These are phyloP conservation scores for Operophtera brumata DNA, from an alignment of 2,888 invertebrate genomes.

Conservation along the genomic window DNA sequence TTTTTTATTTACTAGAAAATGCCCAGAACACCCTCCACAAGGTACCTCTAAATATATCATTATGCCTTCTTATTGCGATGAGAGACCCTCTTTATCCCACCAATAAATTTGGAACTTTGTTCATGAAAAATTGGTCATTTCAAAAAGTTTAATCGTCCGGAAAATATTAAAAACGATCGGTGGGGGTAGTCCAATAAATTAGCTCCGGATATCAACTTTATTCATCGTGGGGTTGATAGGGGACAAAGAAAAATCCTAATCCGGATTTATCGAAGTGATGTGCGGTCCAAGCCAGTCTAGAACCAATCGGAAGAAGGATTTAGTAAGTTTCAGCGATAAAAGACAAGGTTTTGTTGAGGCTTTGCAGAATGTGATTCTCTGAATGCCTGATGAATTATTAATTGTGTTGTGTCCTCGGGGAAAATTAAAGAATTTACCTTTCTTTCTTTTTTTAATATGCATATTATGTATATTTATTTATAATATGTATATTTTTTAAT, in stretches of 20 bases:
- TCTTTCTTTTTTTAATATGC: too few relatives aligned
- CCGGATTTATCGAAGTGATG: conserved; percentile 55
- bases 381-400: too few relatives aligned
- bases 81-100: conserved; percentile 27
- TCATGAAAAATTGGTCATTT: conserved; percentile 33
- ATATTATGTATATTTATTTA: too few relatives aligned
- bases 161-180: conserved; percentile 39
- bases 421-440: too few relatives aligned
- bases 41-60: too few relatives aligned
- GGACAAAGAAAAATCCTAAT: conserved; percentile 58
- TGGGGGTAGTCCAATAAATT: conserved; percentile 47
- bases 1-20: too few relatives aligned
- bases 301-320: conserved; percentile 60
- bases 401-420: too few relatives aligned
- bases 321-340: conserved; percentile 56
- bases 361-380: not conserved
- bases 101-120: conserved; percentile 33
- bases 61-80: conserved; percentile 18
- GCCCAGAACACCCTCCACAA: too few relatives aligned
- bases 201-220: conserved; percentile 51
- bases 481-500: too few relatives aligned
- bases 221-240: conserved; percentile 28
- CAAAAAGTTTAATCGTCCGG: conserved; percentile 33
- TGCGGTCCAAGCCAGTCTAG: conserved; percentile 29
- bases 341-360: conserved; percentile 37